phyloP scores from a whole-genome alignment of 2,113 vertebrate species.

The Setophaga kirtlandii region DNA sequence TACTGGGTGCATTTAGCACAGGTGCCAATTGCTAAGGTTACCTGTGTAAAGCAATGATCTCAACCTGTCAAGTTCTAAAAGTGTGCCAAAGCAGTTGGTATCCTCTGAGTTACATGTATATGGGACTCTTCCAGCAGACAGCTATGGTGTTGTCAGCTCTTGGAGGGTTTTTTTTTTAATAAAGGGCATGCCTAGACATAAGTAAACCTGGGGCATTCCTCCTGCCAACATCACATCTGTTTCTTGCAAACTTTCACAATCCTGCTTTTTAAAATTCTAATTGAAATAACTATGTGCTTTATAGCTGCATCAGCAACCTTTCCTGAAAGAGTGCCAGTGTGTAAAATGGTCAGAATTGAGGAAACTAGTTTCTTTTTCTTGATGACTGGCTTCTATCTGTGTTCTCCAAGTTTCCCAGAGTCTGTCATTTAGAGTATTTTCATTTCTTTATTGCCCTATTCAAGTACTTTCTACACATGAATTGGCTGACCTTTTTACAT shows the following conservation, averaged over 20 bases:
- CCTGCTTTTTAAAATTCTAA: slow-evolving; percentile 61
- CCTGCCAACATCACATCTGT: slow-evolving; percentile 61
- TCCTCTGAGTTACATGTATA: background rate
- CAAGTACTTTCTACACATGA: background rate
- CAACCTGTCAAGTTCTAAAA: background rate
- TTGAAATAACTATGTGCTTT: slow-evolving; percentile 22
- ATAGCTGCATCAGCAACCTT: slow-evolving; percentile 46
- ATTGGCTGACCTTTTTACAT: background rate
- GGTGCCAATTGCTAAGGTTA: slow-evolving; percentile 60
- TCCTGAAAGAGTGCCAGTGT: background rate
- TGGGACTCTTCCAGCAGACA: slow-evolving; percentile 48
- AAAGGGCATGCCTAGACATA: slow-evolving; percentile 66
- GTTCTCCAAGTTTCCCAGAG: background rate
- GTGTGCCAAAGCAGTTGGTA: background rate
- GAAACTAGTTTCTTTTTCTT: slow-evolving; percentile 22
- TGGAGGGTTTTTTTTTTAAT: slow-evolving; percentile 21
- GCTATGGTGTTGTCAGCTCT: slow-evolving; percentile 4
- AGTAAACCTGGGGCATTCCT: slow-evolving; percentile 56
- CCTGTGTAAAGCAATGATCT: slow-evolving; percentile 37
- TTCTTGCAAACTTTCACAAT: slow-evolving; percentile 65
- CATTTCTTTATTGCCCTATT: background rate
- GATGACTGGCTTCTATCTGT: background rate
- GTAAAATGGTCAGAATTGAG: slow-evolving; percentile 5
- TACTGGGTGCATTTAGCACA: background rate
- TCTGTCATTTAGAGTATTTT: background rate